A percentile compares a stretch with the other conserved stretches of the same genome.
These are phyloP conservation scores for Mallotus villosus DNA, from an alignment of 2,797 vertebrate species.

Conservation along the genomic window DNA sequence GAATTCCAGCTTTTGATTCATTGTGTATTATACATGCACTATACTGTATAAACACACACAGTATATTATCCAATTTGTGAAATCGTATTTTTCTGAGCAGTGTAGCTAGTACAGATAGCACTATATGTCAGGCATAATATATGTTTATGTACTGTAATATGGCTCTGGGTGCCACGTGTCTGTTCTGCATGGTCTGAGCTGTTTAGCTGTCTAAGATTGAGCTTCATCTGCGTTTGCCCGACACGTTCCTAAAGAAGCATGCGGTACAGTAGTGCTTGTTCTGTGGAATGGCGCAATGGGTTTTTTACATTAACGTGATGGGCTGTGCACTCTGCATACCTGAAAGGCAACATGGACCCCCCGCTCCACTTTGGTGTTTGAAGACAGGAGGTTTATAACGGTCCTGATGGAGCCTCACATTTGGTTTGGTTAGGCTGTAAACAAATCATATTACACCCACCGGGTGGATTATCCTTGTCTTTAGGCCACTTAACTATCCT, in stretches of 20 bases:
- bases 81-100: background rate
- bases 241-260: background rate
- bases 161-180: background rate
- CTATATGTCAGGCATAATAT: background rate
- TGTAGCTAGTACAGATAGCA: background rate
- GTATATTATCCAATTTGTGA: background rate
- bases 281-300: background rate
- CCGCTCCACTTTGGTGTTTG: background rate
- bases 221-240: background rate
- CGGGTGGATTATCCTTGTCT: no score
- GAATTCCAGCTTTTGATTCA: no score
- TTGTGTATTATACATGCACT: no score
- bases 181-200: background rate
- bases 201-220: background rate
- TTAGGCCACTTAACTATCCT: no score
- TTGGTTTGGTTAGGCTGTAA: no score
- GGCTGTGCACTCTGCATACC: background rate
- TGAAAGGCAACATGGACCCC: background rate
- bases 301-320: background rate
- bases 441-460: no score
- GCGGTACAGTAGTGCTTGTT: background rate
- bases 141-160: background rate
- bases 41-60: no score
- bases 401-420: background rate
- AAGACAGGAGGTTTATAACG: background rate